A percentile compares a stretch with the other conserved stretches of the same genome.
Evolutionary conservation across 2,113 vertebrate species (phyloP).

Genomic region (Psophia crepitans): DNA sequence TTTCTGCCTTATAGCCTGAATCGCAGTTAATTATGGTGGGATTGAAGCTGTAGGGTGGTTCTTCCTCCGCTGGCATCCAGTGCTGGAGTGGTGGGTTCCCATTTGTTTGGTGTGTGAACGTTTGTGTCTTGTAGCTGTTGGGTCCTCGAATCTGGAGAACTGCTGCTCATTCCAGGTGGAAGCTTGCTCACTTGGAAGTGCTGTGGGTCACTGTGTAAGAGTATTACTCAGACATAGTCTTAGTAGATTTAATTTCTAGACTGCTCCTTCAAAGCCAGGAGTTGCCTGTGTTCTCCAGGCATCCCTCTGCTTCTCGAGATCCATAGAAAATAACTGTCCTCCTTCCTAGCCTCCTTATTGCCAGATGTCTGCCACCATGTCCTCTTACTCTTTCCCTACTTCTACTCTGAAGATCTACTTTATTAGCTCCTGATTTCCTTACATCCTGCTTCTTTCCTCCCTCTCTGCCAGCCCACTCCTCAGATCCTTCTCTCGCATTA

Average conservation of each 20-base stretch:
- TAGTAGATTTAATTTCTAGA: fast-evolving
- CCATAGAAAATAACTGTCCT: neutral
- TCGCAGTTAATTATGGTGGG: neutral
- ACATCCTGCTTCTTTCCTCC: neutral
- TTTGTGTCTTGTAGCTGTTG: neutral
- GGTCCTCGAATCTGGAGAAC: neutral
- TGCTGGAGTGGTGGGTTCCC: neutral
- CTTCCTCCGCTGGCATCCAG: neutral
- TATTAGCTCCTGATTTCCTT: neutral
- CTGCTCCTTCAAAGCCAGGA: neutral
- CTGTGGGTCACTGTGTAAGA: neutral
- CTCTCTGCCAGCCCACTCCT: neutral
- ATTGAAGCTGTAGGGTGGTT: neutral
- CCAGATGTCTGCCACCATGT: neutral
- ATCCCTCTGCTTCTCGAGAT: neutral
- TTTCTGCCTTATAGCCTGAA: neutral
- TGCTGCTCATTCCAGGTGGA: neutral
- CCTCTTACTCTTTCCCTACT: neutral
- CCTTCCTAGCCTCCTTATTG: neutral
- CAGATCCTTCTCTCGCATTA: fast-evolving
- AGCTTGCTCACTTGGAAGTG: neutral
- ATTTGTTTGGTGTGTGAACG: neutral
- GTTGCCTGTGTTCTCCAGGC: neutral
- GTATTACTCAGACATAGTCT: neutral
- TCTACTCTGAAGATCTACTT: neutral